Base-by-base conservation (phyloP, 2,797 vertebrate genomes). In the Crenuchus spilurus region DNA sequence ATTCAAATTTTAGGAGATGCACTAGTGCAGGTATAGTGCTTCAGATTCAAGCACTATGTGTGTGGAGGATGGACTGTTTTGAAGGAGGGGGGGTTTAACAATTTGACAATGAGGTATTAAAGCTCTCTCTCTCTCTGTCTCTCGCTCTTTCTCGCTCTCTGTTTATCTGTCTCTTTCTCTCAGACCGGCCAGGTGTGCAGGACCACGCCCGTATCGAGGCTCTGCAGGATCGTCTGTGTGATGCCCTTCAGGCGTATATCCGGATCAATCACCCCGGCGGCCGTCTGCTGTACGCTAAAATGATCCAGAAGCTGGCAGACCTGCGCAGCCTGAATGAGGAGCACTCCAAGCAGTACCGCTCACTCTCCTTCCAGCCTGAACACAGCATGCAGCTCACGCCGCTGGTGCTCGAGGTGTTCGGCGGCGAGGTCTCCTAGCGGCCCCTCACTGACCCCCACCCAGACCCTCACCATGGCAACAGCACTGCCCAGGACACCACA, bases 251-350 rank as follows among this genome's bases (percentile, higher is more conserved):
- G 84, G 92, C 88, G 14, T 90, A 98, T 75, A 93, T 94, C 83
- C 93, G 92, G 3, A 92, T 95, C 85, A 86, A 94, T 72, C 97
- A 97, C 86, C 93, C 94, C 0, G 94, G 95, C 1, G 91, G 94
- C 35, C 95, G 93, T 68, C 90, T 96, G 71, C 93, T 99, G 57
- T 98, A 99, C 0, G 94, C 97, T 80, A 98, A 96, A 89, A 99
- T 99, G 97, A 98, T 99, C 92, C 97, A 99, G 92, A 99, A 98
- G 78, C 87, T 99, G 70, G 95, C 97, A 0, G 97, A 99, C 84
- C 92, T 99, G 71, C 93, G 97, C 58, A 98, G 96, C 91, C 93
- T 99, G 66, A 98, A 97, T 0, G 96, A 98, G 89, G 96, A 98
- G 89, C 95, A 99, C 91, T 96, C 96, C 83, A 95, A 95, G 89